Percentiles rank a stretch among this genome's conserved stretches.
phyloP scores from a whole-genome alignment of 2,113 vertebrate genomes.

The Sorex fumeus region DNA sequence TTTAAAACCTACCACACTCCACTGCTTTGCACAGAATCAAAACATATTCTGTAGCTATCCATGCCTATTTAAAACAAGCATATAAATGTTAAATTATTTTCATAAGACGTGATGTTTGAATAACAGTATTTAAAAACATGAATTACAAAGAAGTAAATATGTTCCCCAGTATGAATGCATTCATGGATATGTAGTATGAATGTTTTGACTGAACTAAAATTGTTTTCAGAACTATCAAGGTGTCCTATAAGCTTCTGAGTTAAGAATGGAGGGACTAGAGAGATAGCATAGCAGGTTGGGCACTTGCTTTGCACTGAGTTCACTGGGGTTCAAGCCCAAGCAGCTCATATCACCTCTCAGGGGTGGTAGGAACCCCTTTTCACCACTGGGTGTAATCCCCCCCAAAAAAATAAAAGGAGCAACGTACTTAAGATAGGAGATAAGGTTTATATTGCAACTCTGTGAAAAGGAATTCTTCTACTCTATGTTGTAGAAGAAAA shows the following conservation, averaged over 20 bases:
- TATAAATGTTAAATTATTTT: neutral
- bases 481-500: neutral
- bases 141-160: neutral
- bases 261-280: neutral
- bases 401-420: too few species aligned
- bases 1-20: neutral
- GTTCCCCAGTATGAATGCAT: neutral
- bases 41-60: neutral
- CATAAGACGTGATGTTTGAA: neutral
- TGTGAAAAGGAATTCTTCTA: slow-evolving; percentile 40
- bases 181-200: neutral
- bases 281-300: too few species aligned
- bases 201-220: slow-evolving; percentile 35
- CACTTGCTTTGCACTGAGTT: too few species aligned
- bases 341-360: too few species aligned
- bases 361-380: too few species aligned
- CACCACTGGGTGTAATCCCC: too few species aligned
- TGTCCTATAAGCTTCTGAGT: slow-evolving; percentile 17
- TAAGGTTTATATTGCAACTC: slow-evolving; percentile 50
- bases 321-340: too few species aligned
- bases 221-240: neutral
- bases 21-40: neutral
- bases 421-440: neutral
- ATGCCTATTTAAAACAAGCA: too few species aligned
- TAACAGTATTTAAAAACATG: neutral